These are phyloP conservation scores for Charaxes varanes DNA, from an alignment of 1,140 invertebrate genomes.

Conservation along the genomic window DNA sequence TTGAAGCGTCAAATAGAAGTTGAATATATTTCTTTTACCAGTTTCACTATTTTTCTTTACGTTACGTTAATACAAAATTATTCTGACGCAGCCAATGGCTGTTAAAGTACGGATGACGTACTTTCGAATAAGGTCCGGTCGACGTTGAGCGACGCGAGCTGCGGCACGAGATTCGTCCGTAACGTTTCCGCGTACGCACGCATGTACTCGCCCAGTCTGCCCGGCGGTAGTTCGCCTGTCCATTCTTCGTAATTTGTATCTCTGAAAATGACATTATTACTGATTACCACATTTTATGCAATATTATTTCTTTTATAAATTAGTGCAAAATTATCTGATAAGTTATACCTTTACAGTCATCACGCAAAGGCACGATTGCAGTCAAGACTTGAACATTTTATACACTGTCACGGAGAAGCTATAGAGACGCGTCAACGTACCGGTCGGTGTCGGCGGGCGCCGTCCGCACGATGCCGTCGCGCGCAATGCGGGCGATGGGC, in stretches of 20 bases:
- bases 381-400: no score
- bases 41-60: no score
- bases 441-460: conserved; percentile 79
- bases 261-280: conserved; percentile 7
- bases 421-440: no score
- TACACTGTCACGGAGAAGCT: no score
- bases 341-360: no score
- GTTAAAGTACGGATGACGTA: conserved; percentile 19
- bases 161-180: conserved; percentile 85
- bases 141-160: conserved; percentile 85
- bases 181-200: conserved; percentile 88
- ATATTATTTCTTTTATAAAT: no score
- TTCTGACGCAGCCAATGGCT: no score
- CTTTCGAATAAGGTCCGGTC: conserved; percentile 87
- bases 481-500: conserved; percentile 86
- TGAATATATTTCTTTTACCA: no score
- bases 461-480: conserved; percentile 93
- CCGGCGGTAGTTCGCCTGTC: conserved; percentile 90
- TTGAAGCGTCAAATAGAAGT: no score
- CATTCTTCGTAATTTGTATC: conserved; percentile 83
- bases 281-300: neutral
- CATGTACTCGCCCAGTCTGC: conserved; percentile 85
- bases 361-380: no score
- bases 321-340: no score
- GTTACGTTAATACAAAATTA: no score